Evolutionary conservation across 2,113 vertebrate species (phyloP).

Genomic region (Trogon surrucura): DNA sequence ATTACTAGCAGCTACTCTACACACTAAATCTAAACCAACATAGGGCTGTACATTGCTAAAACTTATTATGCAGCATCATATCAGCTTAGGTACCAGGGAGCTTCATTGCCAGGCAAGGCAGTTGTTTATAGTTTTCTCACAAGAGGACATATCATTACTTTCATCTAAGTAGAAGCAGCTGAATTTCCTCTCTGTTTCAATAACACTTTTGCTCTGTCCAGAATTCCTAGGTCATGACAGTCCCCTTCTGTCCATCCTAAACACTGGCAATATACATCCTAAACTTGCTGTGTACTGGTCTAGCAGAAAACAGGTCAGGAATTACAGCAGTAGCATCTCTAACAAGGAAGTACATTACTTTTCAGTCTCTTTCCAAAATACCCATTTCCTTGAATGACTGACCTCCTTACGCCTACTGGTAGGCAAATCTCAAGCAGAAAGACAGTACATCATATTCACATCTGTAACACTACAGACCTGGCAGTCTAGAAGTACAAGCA

Average conservation of each 20-base stretch:
- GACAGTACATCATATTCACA: not conserved
- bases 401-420: rapidly evolving
- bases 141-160: not conserved
- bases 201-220: not conserved
- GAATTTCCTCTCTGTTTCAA: not conserved
- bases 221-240: not conserved
- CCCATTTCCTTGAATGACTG: not conserved
- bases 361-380: not conserved
- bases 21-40: not conserved
- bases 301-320: not conserved
- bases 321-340: not conserved
- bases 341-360: not conserved
- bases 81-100: not conserved
- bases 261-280: not conserved
- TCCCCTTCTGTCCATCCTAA: not conserved
- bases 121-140: not conserved
- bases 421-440: not conserved
- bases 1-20: not conserved
- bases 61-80: not conserved
- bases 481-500: not conserved
- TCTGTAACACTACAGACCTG: not conserved
- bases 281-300: not conserved
- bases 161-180: not conserved
- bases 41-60: not conserved
- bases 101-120: not conserved